phyloP scores from a whole-genome alignment of 2,113 vertebrate species.

The Blennius ocellaris region DNA sequence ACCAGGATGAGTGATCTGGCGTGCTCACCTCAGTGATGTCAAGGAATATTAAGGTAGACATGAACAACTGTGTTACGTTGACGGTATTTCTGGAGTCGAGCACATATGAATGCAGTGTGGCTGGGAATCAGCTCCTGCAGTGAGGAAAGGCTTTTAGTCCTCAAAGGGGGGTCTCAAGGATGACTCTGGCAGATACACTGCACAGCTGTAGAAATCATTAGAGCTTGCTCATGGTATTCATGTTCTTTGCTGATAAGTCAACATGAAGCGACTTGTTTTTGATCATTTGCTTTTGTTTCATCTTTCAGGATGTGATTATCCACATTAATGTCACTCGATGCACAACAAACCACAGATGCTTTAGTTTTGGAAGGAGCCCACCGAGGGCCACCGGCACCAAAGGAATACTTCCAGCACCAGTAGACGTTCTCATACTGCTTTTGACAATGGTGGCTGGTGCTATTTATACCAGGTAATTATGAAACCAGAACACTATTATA shows the following conservation, averaged over 20 bases:
- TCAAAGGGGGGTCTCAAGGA: conserved; percentile 64
- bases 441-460: not conserved
- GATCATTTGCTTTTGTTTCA: conserved; percentile 48
- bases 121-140: conserved; percentile 65
- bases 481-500: conserved; percentile 14
- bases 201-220: conserved; percentile 78
- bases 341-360: conserved; percentile 26
- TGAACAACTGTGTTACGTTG: conserved; percentile 43
- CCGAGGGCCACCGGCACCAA: not conserved
- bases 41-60: conserved; percentile 21
- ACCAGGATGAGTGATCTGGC: not conserved
- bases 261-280: conserved; percentile 49
- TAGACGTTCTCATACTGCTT: conserved; percentile 10
- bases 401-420: conserved; percentile 4
- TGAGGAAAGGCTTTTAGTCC: conserved; percentile 68
- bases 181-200: conserved; percentile 68
- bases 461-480: not conserved
- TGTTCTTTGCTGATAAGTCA: conserved; percentile 57
- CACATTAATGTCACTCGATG: conserved; percentile 45
- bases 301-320: conserved; percentile 50
- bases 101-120: conserved; percentile 55
- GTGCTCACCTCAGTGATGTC: conserved; percentile 4
- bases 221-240: conserved; percentile 44
- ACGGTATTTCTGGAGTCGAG: conserved; percentile 54
- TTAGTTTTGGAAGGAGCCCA: conserved; percentile 15